Evolutionary conservation across 2,797 vertebrate genomes (phyloP).

Genomic region (Gadopsis marmoratus): DNA sequence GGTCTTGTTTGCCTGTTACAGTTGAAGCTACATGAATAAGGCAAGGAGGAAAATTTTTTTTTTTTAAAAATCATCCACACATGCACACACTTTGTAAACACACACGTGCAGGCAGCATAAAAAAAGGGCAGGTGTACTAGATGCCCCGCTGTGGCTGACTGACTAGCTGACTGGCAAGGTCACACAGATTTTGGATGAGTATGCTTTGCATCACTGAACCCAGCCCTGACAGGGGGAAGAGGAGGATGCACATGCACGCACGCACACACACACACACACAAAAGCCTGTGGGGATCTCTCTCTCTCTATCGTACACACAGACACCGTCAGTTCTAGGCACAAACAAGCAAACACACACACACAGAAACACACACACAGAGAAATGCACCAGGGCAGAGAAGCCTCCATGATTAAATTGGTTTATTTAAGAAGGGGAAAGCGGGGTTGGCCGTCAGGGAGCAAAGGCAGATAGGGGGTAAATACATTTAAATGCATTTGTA

Average conservation of each 20-base stretch:
- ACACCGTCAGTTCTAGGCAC: neutral
- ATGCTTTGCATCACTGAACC: constrained; percentile 75
- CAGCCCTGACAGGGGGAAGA: constrained; percentile 54
- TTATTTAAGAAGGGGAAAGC: constrained; percentile 72
- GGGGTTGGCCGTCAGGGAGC: constrained; percentile 61
- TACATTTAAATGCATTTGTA: constrained; percentile 74
- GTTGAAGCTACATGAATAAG: constrained; percentile 48
- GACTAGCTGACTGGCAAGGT: constrained; percentile 78
- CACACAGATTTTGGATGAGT: constrained; percentile 72
- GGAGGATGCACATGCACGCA: constrained; percentile 47
- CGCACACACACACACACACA: constrained; percentile 46
- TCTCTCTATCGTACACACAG: constrained; percentile 14
- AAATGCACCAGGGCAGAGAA: constrained; percentile 66
- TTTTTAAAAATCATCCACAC: constrained; percentile 1
- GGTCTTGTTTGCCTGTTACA: constrained; percentile 56
- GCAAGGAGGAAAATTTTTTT: constrained; percentile 21
- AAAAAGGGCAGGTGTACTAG: constrained; percentile 62
- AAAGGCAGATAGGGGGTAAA: constrained; percentile 72
- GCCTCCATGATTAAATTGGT: constrained; percentile 77
- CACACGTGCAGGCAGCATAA: constrained; percentile 23
- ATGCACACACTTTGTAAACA: neutral
- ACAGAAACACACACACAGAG: constrained; percentile 5
- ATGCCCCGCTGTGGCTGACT: constrained; percentile 61
- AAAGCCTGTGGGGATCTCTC: constrained; percentile 53
- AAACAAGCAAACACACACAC: constrained; percentile 30